Evolutionary conservation across 2,888 invertebrate genomes (phyloP), one percentile per base, ranked within the genome.

Genomic region (Seira ritae): DNA sequence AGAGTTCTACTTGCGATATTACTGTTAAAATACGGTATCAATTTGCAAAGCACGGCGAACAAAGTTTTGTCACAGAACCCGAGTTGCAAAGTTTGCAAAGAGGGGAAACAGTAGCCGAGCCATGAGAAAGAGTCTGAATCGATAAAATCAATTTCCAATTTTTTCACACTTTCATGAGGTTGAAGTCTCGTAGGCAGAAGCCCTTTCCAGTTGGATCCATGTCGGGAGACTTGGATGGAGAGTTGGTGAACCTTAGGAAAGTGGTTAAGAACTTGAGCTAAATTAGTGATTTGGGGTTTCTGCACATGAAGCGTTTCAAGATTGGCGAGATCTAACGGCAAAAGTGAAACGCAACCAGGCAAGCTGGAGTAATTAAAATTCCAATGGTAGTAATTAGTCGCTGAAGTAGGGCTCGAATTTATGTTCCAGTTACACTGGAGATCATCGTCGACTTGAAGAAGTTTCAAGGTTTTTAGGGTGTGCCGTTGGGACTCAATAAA

Each of bases 71-170:
- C 66, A 66, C 71, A 78, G 23, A 50, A 72, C 19, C 71, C 17
- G 42, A 78, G 31, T 50, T 78, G 78, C 24, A 78, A 78, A 66
- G 46, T 66, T 78, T 78, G 71, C 24, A 78, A 66, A n/a, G 71
- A 19, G 17, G 78, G 78, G n/a, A 78, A 78, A 24, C 65, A 78
- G 55, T 71, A 31, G 23, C 42, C 71, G 46, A 78, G 71, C 10
- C 66, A 23, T 1, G 66, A 23, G 20, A 78, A 50, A 19, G 78
- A 78, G 12, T 78, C 78, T n/a, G 66, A 31, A 72, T 78, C 78
- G 10, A 78, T 78, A 50, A 71, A 78, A 66, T 78, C 78, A 46
- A 78, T 23, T 17, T 72, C 72, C 17, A 78, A 62, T 12, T 65
- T 66, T 6, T 23, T 31, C 22, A 78, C 66, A 0, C 19, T 20